Base-by-base conservation (phyloP, 2,113 vertebrate genomes). In the Petaurus breviceps region DNA sequence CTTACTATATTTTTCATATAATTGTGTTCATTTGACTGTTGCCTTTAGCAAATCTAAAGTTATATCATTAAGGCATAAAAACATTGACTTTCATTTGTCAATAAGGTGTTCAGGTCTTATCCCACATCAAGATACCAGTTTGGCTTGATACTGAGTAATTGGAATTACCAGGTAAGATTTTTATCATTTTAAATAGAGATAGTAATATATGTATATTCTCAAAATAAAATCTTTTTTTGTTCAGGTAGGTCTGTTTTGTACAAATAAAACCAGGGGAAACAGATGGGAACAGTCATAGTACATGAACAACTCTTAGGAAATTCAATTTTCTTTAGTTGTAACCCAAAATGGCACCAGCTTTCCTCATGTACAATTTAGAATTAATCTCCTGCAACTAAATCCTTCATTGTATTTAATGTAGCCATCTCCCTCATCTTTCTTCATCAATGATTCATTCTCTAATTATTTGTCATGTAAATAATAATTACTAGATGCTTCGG, bases 171-270 rank as follows among this genome's bases (percentile, higher is more conserved):
- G 51, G 25, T 28, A 89, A 3, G 89, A n/a, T 24, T 94, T 94
- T 55, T 95, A 61, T 93, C 12, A 90, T 90, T 55, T 95, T 94
- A 96, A 90, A 51, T 54, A 92, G n/a, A 93, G 8, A 53, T 91
- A 46, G 3, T 43, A 93, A 6, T 84, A 90, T n/a, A 52, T 95
- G 68, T 61, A 1, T 93, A 90, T 23, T 37, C 28, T 51, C 92
- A 94, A 47, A 89, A 91, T 90, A 93, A 93, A 97, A 97, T 93
- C 46, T 77, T 91, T 95, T 54, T 55, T 95, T 54, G 7, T 23
- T 54, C 55, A 47, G 94, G 94, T 51, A 47, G 94, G 92, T 51
- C 16, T 55, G 23, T 93, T 37, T 51, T 37, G 46, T 47, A 92
- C 51, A 52, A 91, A 26, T 55, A 55, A 55, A 55, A 55, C 25